A percentile compares a stretch with the other conserved stretches of the same genome.
phyloP scores from a whole-genome alignment of 2,888 invertebrate genomes.

The Chalcosyrphus nemorum region DNA sequence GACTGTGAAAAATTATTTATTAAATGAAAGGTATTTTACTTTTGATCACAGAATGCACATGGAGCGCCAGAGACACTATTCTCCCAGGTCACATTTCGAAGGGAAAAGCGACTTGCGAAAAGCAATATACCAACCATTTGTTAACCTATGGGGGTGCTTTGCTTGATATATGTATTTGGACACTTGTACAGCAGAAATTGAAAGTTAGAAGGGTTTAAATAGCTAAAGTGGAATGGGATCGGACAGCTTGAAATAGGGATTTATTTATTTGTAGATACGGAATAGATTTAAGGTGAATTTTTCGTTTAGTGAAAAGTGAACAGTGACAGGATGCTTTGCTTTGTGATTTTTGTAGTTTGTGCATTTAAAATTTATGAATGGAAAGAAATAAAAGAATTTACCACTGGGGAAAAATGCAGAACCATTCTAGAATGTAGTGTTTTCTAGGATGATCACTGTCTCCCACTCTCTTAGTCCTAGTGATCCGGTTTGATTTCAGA shows the following conservation, averaged over 20 bases:
- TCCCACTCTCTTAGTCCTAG: too few relatives aligned
- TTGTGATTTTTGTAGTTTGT: too few relatives aligned
- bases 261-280: slow-evolving; percentile 36
- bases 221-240: slow-evolving; percentile 6
- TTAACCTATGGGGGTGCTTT: slow-evolving; percentile 39
- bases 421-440: too few relatives aligned
- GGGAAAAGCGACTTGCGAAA: neutral
- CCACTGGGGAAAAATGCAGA: too few relatives aligned
- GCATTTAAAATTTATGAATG: too few relatives aligned
- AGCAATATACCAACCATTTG: slow-evolving; percentile 10
- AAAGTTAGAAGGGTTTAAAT: slow-evolving; percentile 15
- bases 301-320: neutral
- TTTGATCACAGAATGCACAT: slow-evolving; percentile 14
- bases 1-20: slow-evolving; percentile 39
- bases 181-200: slow-evolving; percentile 29
- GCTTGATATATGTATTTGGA: slow-evolving; percentile 64
- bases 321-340: too few relatives aligned
- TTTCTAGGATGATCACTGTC: too few relatives aligned
- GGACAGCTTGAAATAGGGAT: slow-evolving; percentile 12
- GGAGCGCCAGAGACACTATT: neutral
- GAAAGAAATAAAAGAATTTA: too few relatives aligned
- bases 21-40: slow-evolving; percentile 50
- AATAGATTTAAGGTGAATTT: neutral
- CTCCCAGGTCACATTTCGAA: slow-evolving; percentile 3
- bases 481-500: too few relatives aligned